A percentile compares a stretch with the other conserved stretches of the same genome.
phyloP scores from a whole-genome alignment of 2,888 invertebrate genomes.

The Pristionchus fissidentatus region DNA sequence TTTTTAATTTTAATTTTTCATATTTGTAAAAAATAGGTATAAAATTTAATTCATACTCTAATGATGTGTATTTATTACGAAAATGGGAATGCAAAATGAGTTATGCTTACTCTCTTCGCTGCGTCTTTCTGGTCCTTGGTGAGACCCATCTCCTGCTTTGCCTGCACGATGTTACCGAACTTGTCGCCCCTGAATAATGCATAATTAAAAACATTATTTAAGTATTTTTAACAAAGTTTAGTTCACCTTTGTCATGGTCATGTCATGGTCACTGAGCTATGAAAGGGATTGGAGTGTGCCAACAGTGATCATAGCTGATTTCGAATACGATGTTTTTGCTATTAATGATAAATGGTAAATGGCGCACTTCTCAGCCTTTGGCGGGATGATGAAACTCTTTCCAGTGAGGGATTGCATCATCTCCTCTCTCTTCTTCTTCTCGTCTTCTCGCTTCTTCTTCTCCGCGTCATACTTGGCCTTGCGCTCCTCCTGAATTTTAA shows the following conservation, averaged over 20 bases:
- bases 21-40: no score
- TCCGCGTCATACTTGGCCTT: slow-evolving; percentile 68
- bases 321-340: no score
- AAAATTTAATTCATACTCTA: no score
- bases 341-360: no score
- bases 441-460: slow-evolving; percentile 70
- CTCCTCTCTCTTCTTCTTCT: slow-evolving; percentile 68
- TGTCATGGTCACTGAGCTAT: background rate
- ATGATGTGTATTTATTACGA: no score
- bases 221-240: background rate
- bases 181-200: slow-evolving; percentile 66
- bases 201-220: background rate
- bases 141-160: slow-evolving; percentile 96
- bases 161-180: slow-evolving; percentile 85
- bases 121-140: slow-evolving; percentile 99
- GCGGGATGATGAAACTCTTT: slow-evolving; percentile 45
- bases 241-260: background rate
- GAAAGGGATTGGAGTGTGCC: background rate
- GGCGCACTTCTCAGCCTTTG: slow-evolving; percentile 47
- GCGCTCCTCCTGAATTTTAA: slow-evolving; percentile 64
- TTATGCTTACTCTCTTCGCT: slow-evolving; percentile 82
- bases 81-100: background rate
- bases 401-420: slow-evolving; percentile 65
- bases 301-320: no score
- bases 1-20: background rate